These are phyloP conservation scores for Calephelis nemesis DNA, from an alignment of 1,140 invertebrate species.

Conservation along the genomic window DNA sequence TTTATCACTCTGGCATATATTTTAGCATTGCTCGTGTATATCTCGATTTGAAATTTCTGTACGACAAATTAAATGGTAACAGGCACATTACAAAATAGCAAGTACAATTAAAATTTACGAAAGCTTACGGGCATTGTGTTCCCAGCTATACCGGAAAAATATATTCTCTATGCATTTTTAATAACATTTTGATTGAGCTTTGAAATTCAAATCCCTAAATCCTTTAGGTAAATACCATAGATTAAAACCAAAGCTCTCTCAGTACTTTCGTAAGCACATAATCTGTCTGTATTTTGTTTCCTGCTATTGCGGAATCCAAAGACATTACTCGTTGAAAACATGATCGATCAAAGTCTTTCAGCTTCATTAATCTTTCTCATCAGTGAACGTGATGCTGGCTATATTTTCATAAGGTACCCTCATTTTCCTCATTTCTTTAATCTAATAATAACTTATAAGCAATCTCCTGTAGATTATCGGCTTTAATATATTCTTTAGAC, in stretches of 20 bases:
- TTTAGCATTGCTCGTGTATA: no score
- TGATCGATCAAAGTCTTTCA: constrained; percentile 68
- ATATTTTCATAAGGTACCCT: constrained; percentile 54
- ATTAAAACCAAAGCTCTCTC: constrained; percentile 12
- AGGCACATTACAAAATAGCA: no score
- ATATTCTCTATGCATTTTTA: not conserved
- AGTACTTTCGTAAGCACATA: constrained; percentile 13
- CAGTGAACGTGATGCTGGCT: constrained; percentile 47
- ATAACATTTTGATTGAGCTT: constrained; percentile 18
- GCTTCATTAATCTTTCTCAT: constrained; percentile 72
- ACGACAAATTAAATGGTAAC: not conserved
- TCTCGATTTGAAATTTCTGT: no score
- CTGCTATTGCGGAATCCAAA: constrained; percentile 21
- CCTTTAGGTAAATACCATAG: constrained; percentile 2
- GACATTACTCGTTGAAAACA: constrained; percentile 41
- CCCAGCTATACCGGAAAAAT: not conserved
- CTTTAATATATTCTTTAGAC: constrained; percentile 14
- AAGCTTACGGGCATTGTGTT: no score
- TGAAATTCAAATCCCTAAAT: not conserved
- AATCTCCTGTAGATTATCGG: constrained; percentile 12
- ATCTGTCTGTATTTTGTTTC: constrained; percentile 17
- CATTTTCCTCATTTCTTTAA: constrained; percentile 54
- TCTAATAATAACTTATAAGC: constrained; percentile 26
- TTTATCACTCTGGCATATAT: no score
- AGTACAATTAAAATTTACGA: no score